Evolutionary conservation across 2,888 invertebrate species (phyloP).

Genomic region (Prenolepis imparis): DNA sequence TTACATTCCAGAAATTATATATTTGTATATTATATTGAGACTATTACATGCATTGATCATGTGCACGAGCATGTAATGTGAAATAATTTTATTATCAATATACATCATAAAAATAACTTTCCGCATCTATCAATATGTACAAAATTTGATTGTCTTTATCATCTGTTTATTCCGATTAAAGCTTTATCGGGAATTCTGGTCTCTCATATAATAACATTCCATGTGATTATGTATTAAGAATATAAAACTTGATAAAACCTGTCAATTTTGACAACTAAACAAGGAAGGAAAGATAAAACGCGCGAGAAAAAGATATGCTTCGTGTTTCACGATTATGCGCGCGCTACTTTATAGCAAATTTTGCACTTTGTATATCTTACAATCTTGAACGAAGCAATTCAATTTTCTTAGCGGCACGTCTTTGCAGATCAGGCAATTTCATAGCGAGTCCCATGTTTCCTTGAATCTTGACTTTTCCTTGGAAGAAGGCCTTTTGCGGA

Average conservation of each 20-base stretch:
- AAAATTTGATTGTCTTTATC: constrained; percentile 4
- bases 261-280: background rate
- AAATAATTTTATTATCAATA: constrained; percentile 6
- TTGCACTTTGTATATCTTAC: constrained; percentile 86
- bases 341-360: background rate
- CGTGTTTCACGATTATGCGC: background rate
- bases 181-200: constrained; percentile 18
- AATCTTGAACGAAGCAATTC: constrained; percentile 92
- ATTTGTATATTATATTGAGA: background rate
- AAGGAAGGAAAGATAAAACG: background rate
- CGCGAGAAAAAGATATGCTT: background rate
- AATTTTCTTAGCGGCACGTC: constrained; percentile 91
- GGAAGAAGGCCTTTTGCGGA: constrained; percentile 98
- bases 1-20: background rate
- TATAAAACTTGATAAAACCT: background rate
- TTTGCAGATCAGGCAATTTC: constrained; percentile 95
- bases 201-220: background rate
- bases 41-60: background rate
- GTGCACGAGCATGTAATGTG: background rate
- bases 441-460: constrained; percentile 99
- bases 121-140: constrained; percentile 17
- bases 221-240: background rate
- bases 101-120: constrained; percentile 14
- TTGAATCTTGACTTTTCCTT: constrained; percentile 98
- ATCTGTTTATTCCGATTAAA: constrained; percentile 13